phyloP scores from a whole-genome alignment of 2,113 vertebrate genomes.

The Mobula hypostoma region DNA sequence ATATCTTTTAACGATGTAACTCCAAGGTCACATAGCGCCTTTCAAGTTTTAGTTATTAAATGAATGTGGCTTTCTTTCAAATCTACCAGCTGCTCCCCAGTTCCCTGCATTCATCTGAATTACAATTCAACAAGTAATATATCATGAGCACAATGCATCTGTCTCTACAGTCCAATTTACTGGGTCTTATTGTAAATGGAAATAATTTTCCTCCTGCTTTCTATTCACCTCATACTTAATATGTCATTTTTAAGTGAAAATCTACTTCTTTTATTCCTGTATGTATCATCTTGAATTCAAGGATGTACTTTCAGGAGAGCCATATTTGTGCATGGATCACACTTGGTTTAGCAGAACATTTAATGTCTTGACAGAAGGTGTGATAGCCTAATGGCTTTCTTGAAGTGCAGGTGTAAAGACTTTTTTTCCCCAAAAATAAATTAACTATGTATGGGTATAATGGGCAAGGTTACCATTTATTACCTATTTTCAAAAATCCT shows the following conservation, averaged over 20 bases:
- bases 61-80: conserved; percentile 14
- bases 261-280: background rate
- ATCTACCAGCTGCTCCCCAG: background rate
- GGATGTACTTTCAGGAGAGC: background rate
- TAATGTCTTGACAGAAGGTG: background rate
- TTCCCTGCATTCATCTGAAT: background rate
- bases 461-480: no score
- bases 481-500: no score
- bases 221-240: background rate
- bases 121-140: background rate
- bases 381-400: background rate
- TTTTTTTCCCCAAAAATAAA: no score
- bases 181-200: background rate
- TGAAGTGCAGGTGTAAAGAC: background rate
- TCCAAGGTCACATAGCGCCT: conserved; percentile 6
- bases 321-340: background rate
- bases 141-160: background rate
- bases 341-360: background rate
- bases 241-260: background rate
- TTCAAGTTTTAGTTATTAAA: background rate
- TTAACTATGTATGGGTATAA: no score
- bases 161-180: background rate
- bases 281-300: background rate
- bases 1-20: background rate
- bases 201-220: conserved; percentile 19